phyloP scores from a whole-genome alignment of 37 sponge, comb jelly and placozoan species.

The Aplysina aerophoba region DNA sequence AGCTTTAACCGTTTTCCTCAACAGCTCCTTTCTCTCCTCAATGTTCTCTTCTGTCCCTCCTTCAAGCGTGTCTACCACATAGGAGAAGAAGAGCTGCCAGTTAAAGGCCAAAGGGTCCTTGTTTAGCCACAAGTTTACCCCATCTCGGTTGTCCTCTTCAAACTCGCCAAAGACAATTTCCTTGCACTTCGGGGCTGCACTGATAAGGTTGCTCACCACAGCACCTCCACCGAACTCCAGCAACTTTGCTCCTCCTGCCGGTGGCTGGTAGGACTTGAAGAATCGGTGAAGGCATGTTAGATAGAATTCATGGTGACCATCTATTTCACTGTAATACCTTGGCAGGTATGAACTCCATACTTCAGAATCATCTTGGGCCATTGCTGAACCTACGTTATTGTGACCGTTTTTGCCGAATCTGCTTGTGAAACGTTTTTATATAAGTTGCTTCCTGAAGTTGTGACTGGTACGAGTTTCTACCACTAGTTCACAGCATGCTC shows the following conservation, averaged over 20 bases:
- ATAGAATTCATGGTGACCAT: no score
- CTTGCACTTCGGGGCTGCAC: constrained; percentile 35
- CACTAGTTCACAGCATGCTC: no score
- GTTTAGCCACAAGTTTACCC: constrained; percentile 52
- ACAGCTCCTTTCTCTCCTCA: neutral
- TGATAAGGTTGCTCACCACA: constrained; percentile 4
- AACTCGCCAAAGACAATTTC: constrained; percentile 68
- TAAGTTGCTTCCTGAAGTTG: no score
- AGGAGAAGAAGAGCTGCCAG: constrained; percentile 36
- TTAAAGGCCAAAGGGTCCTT: constrained; percentile 34
- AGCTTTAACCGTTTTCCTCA: constrained; percentile 41
- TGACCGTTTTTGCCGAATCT: no score
- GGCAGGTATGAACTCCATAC: no score
- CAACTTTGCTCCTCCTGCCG: constrained; percentile 14
- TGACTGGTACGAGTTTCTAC: no score
- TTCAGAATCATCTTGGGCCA: no score
- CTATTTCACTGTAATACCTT: no score
- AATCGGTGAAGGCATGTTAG: no score
- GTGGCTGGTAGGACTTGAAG: neutral
- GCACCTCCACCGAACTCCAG: constrained; percentile 53
- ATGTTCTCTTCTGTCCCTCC: constrained; percentile 27
- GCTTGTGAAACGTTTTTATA: no score
- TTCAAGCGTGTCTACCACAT: constrained; percentile 45
- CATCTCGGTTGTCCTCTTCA: constrained; percentile 67
- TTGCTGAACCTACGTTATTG: no score